Evolutionary conservation across 2,888 invertebrate species (phyloP), one percentile per base, ranked within the genome.

Genomic region (Gastracanthus pulcherrimus): DNA sequence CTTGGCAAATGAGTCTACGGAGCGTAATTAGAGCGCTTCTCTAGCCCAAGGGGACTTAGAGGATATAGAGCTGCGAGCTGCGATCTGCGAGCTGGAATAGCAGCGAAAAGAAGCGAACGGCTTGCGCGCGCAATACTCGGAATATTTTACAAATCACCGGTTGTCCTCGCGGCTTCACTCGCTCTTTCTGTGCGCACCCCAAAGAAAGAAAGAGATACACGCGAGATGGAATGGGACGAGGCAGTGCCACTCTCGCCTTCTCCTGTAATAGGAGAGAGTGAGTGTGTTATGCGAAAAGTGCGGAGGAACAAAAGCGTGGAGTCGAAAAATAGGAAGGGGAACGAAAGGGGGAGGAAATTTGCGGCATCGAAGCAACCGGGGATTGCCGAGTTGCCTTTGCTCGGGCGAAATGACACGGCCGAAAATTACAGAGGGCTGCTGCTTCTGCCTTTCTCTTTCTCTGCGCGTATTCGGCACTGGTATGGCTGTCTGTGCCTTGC

Each of bases 101-200:
- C n/a, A n/a, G n/a, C n/a, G n/a, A n/a, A n/a, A n/a, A n/a, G n/a
- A n/a, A n/a, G n/a, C n/a, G n/a, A n/a, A n/a, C n/a, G n/a, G n/a
- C n/a, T 41, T 16, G 3, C 26, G 3, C n/a, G 81, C 71, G 88
- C 89, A 89, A 90, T 90, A 87, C 90, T 89, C 87, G 87, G 88
- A 90, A 90, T 90, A 89, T 89, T 90, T 89, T 86, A 80, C 88
- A 90, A 91, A 91, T 90, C 86, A 88, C 87, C 87, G 84, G 81
- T 85, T 77, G 81, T 69, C 76, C 45, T 26, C 55, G 38, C 26
- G 60, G n/a, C n/a, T 3, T 29, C 26, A 2, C 23, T n/a, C 36
- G 31, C n/a, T 34, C 34, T 62, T 3, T 19, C 23, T n/a, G n/a
- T n/a, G n/a, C n/a, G n/a, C n/a, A n/a, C n/a, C n/a, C n/a, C n/a